Evolutionary conservation across 2,888 invertebrate species (phyloP).

Genomic region (Yponomeuta evonymella): DNA sequence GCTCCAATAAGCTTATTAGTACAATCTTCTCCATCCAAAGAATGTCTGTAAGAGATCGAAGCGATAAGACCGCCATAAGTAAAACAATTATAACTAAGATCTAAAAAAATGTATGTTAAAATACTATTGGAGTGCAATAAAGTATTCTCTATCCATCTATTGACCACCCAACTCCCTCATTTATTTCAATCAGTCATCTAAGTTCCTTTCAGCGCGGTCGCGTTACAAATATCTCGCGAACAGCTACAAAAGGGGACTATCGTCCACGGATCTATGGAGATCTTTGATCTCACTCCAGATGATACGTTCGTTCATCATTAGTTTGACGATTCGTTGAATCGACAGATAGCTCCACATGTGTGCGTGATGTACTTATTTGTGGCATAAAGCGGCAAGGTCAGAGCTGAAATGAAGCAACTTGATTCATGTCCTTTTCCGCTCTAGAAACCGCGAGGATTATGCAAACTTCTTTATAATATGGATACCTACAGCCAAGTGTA

Average conservation of each 20-base stretch:
- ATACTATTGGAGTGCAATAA: no score
- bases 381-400: slow-evolving; percentile 49
- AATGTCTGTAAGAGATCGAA: no score
- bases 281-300: slow-evolving; percentile 13
- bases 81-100: no score
- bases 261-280: slow-evolving; percentile 10
- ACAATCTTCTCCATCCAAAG: no score
- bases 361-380: slow-evolving; percentile 11
- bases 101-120: no score
- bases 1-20: no score
- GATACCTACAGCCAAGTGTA: neutral
- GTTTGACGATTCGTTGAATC: slow-evolving; percentile 9
- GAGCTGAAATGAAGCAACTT: slow-evolving; percentile 46
- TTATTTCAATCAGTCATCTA: no score
- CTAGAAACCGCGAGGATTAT: slow-evolving; percentile 63
- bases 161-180: no score
- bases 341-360: slow-evolving; percentile 6
- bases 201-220: no score
- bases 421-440: slow-evolving; percentile 65
- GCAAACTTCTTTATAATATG: slow-evolving; percentile 42
- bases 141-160: no score
- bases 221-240: neutral
- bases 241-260: neutral
- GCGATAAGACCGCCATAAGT: no score
- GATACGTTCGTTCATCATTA: neutral